Percentiles rank a stretch among this genome's conserved stretches.
Conservation (phyloP, 2,113 vertebrate genomes). For the Ceuthmochares aereus region DNA sequence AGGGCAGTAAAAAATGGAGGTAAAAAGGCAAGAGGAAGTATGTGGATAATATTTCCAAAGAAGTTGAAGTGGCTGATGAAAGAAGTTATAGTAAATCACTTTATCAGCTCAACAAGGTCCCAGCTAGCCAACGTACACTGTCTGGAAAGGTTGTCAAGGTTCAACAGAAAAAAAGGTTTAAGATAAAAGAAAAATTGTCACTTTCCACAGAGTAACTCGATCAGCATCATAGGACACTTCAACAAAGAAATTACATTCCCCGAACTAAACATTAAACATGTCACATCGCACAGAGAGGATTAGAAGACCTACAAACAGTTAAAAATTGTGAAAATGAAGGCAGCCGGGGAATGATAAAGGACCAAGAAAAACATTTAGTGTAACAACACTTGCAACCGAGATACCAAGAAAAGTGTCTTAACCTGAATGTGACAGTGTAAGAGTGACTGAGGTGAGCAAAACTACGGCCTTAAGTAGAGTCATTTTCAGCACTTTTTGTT, state of each 20-base stretch:
- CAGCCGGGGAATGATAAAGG: fast-evolving
- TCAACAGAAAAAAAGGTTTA: not conserved
- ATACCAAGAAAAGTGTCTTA: not conserved
- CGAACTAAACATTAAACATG: not conserved
- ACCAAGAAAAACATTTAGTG: not conserved
- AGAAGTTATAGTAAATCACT: not conserved
- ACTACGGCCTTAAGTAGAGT: not conserved
- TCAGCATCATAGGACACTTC: not conserved
- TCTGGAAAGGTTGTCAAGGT: not conserved
- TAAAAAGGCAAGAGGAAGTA: not conserved
- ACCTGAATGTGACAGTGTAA: not conserved
- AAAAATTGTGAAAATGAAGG: not conserved
- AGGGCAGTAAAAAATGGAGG: not conserved
- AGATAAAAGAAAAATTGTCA: not conserved
- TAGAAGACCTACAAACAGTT: not conserved
- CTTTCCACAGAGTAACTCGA: not conserved
- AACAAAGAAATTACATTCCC: not conserved
- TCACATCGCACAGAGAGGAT: not conserved
- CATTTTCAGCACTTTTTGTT: not conserved
- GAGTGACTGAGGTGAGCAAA: not conserved
- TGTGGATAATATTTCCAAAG: not conserved
- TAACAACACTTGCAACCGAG: not conserved
- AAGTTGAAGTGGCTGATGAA: not conserved
- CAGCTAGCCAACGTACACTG: not conserved
- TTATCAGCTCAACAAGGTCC: not conserved